phyloP scores from a whole-genome alignment of 2,888 invertebrate species.

The Coleophora flavipennella region DNA sequence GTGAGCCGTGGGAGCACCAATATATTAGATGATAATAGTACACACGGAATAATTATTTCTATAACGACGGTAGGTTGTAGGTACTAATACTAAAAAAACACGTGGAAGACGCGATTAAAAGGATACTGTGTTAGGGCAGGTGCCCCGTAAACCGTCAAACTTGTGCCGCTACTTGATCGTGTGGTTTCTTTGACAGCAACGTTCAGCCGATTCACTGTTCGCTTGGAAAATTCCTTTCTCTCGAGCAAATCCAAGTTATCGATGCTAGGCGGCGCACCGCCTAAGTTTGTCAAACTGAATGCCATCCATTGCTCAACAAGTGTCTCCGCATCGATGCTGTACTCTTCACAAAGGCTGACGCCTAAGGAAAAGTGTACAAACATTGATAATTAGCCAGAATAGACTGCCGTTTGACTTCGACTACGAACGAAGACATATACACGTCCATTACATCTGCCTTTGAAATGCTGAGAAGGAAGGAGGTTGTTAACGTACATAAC shows the following conservation, averaged over 20 bases:
- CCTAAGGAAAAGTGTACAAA: slow-evolving; percentile 43
- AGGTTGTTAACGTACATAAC: no score
- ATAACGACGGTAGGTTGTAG: no score
- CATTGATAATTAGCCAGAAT: slow-evolving; percentile 19
- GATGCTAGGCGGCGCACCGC: slow-evolving; percentile 74
- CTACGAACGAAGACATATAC: background rate
- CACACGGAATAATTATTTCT: no score
- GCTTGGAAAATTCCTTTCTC: slow-evolving; percentile 76
- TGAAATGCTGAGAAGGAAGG: no score
- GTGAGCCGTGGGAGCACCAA: no score
- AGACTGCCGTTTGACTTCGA: no score
- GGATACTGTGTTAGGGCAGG: slow-evolving; percentile 54
- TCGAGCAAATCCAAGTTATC: slow-evolving; percentile 75
- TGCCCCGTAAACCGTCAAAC: slow-evolving; percentile 51
- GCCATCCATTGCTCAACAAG: slow-evolving; percentile 87
- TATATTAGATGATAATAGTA: no score
- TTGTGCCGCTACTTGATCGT: slow-evolving; percentile 46
- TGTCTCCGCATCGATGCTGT: slow-evolving; percentile 77
- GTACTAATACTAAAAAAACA: slow-evolving; percentile 22
- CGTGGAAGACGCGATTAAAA: slow-evolving; percentile 47
- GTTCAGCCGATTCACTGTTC: slow-evolving; percentile 41
- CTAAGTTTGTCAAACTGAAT: slow-evolving; percentile 77
- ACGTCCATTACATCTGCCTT: background rate
- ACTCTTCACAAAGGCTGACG: slow-evolving; percentile 76
- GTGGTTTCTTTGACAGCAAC: slow-evolving; percentile 44